Evolutionary conservation across 2,113 vertebrate species (phyloP), one percentile per base, ranked within the genome.

Genomic region (Anolis carolinensis): DNA sequence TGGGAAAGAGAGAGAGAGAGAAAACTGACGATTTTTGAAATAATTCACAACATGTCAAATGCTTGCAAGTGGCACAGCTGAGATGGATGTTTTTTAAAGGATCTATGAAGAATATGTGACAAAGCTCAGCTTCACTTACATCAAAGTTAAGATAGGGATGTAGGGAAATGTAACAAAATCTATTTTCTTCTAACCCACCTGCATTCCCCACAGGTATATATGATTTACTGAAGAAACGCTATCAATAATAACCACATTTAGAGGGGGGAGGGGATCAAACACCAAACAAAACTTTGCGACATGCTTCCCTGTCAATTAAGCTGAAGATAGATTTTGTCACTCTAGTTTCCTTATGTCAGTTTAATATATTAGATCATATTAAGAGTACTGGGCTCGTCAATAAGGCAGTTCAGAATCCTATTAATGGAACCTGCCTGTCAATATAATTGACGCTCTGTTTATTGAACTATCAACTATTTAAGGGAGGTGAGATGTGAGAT

Each of bases 331-430:
- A 94, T 95, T 95, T 84, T 95, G 93, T 89, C 0, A 73, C 88
- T 95, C 88, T 86, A 87, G 82, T 95, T 95, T 94, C 92, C 86
- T 87, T 93, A 14, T 81, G 92, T 96, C 94, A 94, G 92, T 95
- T 96, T 96, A 97, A 96, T 96, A 95, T 95, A 95, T 85, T 92
- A 94, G 93, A 95, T 96, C 94, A 95, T 94, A 95, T 96, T 95
- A 96, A 94, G 91, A 95, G 87, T 70, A 82, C 86, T 90, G 85
- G 70, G 48, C 86, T 96, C 95, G 94, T 96, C 96, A 96, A 96
- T 96, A 96, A 95, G 87, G 83, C 80, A 92, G 93, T 95, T 94
- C 92, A 36, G 79, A 96, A 96, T 96, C 93, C 94, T 95, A 94
- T 97, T 97, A 97, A 96, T 94, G 89, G 91, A 91, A 90, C 92